Base-by-base conservation (phyloP, 2,888 invertebrate genomes). In the Dicyrtomina minuta region DNA sequence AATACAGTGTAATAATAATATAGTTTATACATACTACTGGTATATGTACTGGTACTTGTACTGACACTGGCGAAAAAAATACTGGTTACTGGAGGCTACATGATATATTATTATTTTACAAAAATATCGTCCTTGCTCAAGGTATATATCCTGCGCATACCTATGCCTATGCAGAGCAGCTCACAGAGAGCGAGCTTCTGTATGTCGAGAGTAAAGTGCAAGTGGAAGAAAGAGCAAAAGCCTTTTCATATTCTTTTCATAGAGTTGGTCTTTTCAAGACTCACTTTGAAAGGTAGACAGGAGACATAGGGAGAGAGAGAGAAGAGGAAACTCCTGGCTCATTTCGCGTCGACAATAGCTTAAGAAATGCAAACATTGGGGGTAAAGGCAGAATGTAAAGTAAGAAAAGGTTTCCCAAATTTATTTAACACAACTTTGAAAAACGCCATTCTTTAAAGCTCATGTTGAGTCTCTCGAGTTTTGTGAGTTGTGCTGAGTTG, bases 301-400 rank as follows among this genome's bases (percentile, higher is more conserved):
- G 5, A n/a, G 5, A 59, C 39, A 5, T 8, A 56, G 56, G 27
- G 53, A 22, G 62, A 17, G 62, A 33, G 51, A 26, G 62, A 62
- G 62, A n/a, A 26, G 51, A 51, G 59, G 53, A 64, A 64, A 64
- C 64, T 64, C 64, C 51, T 64, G 64, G 64, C 64, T 64, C 64
- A 64, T 64, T 64, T 51, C 49, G 26, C 49, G 17, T 49, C 43
- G 60, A 43, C 51, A 53, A 49, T 62, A 27, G 62, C 49, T 22
- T 51, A 51, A 64, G 64, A 64, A 64, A 64, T 64, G 64, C 53
- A 64, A 64, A 64, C 64, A 64, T 64, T 64, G 53, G 51, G 64
- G 58, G 27, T 17, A 62, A 55, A 10, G 27, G 27, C 10, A 13
- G 39, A 39, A 33, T 33, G 20, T 22, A 58, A 64, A 39, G 51